These are phyloP conservation scores for Rhinolophus sinicus DNA, from an alignment of 2,113 vertebrate genomes.

Conservation along the genomic window DNA sequence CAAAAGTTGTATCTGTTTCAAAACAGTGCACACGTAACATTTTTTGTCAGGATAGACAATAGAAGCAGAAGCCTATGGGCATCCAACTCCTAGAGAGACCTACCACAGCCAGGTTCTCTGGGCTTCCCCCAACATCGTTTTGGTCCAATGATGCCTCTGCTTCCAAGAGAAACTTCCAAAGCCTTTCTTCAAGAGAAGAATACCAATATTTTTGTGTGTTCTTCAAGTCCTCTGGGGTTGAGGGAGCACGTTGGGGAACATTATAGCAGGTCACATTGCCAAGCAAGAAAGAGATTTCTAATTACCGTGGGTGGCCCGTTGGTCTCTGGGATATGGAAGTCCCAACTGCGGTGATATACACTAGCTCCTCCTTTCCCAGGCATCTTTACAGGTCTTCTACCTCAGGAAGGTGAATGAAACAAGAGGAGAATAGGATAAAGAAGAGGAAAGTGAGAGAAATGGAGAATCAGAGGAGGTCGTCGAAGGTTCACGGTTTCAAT, in stretches of 20 bases:
- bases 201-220: background rate
- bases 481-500: background rate
- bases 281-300: background rate
- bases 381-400: background rate
- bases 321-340: background rate
- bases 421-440: background rate
- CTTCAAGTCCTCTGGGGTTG: background rate
- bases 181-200: background rate
- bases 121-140: background rate
- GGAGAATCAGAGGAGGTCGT: background rate
- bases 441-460: background rate
- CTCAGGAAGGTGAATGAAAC: background rate
- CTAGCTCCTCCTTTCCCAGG: background rate
- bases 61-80: background rate
- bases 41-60: background rate
- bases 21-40: background rate
- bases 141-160: background rate
- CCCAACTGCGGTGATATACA: background rate
- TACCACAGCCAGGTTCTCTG: background rate
- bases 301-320: background rate
- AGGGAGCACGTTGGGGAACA: background rate
- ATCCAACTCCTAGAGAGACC: background rate
- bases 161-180: background rate
- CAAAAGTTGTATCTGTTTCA: background rate
- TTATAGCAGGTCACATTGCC: background rate